phyloP scores from a whole-genome alignment of 1,140 invertebrate genomes.

The Rhynchophorus ferrugineus region DNA sequence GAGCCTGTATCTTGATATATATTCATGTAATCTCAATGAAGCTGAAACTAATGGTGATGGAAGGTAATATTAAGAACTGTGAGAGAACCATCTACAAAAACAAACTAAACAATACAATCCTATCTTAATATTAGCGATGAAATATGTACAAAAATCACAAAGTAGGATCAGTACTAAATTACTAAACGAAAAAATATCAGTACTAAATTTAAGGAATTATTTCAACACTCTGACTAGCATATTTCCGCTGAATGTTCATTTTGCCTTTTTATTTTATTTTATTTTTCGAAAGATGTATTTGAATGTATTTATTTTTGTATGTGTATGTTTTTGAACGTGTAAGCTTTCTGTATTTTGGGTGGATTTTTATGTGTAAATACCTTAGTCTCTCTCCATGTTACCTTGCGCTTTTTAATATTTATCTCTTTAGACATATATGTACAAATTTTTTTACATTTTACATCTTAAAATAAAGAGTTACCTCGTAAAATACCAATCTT shows the following conservation, averaged over 20 bases:
- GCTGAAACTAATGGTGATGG: too few species aligned
- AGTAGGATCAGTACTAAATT: too few species aligned
- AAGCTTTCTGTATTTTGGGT: slow-evolving; percentile 32
- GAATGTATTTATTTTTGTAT: slow-evolving; percentile 27
- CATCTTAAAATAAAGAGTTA: background rate
- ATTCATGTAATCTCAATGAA: too few species aligned
- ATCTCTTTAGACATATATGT: background rate
- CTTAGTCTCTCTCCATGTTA: slow-evolving; percentile 1
- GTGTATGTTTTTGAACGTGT: slow-evolving; percentile 42
- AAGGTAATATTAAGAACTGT: too few species aligned
- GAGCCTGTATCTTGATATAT: too few species aligned
- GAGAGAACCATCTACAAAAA: too few species aligned
- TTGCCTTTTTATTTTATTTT: too few species aligned
- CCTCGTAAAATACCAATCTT: background rate
- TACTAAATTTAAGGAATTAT: background rate
- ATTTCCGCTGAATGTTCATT: background rate
- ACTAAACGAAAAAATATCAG: too few species aligned
- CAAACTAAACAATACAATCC: too few species aligned
- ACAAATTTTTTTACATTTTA: background rate
- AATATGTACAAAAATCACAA: too few species aligned
- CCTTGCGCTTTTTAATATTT: slow-evolving; percentile 23
- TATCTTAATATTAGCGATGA: too few species aligned
- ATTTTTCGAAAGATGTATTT: slow-evolving; percentile 27
- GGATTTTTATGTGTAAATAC: slow-evolving; percentile 13
- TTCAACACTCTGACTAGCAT: background rate